Conservation (phyloP, 2,797 vertebrate genomes). For the Cossypha niveicapilla region DNA sequence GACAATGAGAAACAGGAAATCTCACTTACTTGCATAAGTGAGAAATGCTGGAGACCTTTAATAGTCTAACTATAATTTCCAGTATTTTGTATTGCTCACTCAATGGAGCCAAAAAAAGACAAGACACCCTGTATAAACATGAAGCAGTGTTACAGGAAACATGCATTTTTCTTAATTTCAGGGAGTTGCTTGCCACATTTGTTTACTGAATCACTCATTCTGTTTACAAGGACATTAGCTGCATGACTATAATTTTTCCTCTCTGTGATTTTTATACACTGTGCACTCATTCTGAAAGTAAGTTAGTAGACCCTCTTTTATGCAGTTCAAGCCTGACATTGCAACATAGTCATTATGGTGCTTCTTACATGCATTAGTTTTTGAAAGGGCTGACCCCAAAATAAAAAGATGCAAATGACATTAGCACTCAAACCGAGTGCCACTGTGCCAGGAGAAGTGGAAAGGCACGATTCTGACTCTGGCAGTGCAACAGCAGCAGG, state of each 20-base stretch:
- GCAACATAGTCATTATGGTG: neutral
- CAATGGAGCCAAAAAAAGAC: slow-evolving; percentile 2
- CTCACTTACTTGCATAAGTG: slow-evolving; percentile 33
- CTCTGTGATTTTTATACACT: slow-evolving; percentile 22
- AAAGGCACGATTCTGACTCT: neutral
- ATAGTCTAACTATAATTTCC: slow-evolving; percentile 27
- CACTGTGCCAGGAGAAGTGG: accelerated
- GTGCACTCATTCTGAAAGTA: slow-evolving; percentile 46
- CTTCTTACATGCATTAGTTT: neutral
- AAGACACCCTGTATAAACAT: slow-evolving; percentile 7
- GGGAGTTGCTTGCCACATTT: slow-evolving; percentile 36
- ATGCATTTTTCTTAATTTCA: slow-evolving; percentile 27
- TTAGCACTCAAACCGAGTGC: accelerated
- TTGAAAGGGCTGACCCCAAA: slow-evolving; percentile 20
- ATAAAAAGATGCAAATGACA: neutral
- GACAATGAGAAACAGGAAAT: slow-evolving; percentile 49
- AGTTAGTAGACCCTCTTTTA: slow-evolving; percentile 2
- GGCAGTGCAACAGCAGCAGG: neutral
- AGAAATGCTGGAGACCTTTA: slow-evolving; percentile 28
- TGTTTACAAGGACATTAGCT: slow-evolving; percentile 57
- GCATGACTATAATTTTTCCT: slow-evolving; percentile 35
- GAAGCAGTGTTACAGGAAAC: slow-evolving; percentile 58
- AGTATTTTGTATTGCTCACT: slow-evolving; percentile 22
- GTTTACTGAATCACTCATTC: slow-evolving; percentile 54
- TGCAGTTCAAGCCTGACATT: neutral